Base-by-base conservation (phyloP, 2,888 invertebrate species). In the Drosophila nr. medialis region DNA sequence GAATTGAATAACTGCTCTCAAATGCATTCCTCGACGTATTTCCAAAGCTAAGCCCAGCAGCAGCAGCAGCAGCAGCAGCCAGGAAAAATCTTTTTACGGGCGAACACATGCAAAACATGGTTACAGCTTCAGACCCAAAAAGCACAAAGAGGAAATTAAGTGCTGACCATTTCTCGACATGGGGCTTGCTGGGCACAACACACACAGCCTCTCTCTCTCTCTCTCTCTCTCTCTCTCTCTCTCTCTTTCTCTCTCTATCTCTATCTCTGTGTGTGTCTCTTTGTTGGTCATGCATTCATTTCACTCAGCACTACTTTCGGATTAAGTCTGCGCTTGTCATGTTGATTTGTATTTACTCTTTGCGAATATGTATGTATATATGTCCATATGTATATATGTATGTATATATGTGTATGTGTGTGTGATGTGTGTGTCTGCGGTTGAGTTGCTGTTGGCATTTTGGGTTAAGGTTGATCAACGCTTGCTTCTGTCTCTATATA, bases 131-230 rank as follows among this genome's bases (percentile, higher is more conserved):
- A 32, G 62, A 70, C 1, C 40, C 53, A 42, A 55, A 60, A 67
- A 42, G 42, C 76, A 78, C 75, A 75, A 83, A 79, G 75, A 87
- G 91, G 90, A 91, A 91, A 91, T 91, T 86, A 88, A 86, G 85
- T 90, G 81, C 78, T 86, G 88, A 80, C 88, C 88, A 89, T 81
- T 91, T 89, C 83, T 85, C 74, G 77, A 81, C 69, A 74, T 29
- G 45, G 42, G 38, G 66, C 66, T 42, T 50, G 63, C 59, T 61
- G 64, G 50, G 27, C 21, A 34, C 63, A 72, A 61, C 63, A 50
- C 40, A 38, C 38, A 18, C 18, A 18, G 18, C 4, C 21, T 6
- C 42, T 7, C 42, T 13, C 42, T 3, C 21, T 21, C 2, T 10
- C 11, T 21, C 21, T 13, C 15, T 8, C 15, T 21, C 21, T 13